Percentiles rank a stretch among this genome's conserved stretches.
These are phyloP conservation scores for Diphyllodes magnificus DNA, from an alignment of 2,113 vertebrate genomes.

Conservation along the genomic window DNA sequence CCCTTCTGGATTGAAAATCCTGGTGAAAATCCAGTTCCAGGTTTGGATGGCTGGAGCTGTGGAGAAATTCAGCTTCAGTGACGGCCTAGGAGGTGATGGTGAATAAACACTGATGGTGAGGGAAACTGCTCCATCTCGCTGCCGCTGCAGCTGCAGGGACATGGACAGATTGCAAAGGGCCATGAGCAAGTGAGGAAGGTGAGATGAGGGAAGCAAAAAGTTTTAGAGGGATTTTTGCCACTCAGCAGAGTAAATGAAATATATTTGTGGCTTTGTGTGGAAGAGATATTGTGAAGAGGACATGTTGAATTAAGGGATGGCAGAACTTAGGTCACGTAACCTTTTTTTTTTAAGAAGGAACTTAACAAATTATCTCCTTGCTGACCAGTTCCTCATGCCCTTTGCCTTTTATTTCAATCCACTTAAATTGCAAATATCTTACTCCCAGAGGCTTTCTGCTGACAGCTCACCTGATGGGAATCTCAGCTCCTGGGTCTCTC, in stretches of 20 bases:
- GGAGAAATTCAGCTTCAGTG: not conserved
- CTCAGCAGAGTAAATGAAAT: not conserved
- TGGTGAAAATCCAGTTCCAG: not conserved
- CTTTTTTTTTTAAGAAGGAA: not conserved
- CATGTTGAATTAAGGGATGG: not conserved
- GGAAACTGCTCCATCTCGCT: not conserved
- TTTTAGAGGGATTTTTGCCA: not conserved
- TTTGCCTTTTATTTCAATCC: not conserved
- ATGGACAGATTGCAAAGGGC: not conserved
- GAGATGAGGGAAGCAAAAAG: not conserved
- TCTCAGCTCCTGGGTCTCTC: not conserved
- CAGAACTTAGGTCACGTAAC: not conserved
- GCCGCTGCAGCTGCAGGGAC: not conserved
- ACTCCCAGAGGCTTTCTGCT: not conserved
- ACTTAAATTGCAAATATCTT: conserved; percentile 13
- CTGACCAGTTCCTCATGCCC: not conserved
- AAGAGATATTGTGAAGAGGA: not conserved
- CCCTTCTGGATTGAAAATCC: not conserved
- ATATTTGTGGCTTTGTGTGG: not conserved
- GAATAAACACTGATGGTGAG: not conserved
- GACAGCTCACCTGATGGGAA: not conserved
- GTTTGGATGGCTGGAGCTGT: not conserved
- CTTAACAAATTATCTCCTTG: not conserved
- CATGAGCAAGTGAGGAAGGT: not conserved
- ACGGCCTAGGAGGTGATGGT: not conserved